Conservation (phyloP, 2,113 vertebrate species). For the Hoplias malabaricus region DNA sequence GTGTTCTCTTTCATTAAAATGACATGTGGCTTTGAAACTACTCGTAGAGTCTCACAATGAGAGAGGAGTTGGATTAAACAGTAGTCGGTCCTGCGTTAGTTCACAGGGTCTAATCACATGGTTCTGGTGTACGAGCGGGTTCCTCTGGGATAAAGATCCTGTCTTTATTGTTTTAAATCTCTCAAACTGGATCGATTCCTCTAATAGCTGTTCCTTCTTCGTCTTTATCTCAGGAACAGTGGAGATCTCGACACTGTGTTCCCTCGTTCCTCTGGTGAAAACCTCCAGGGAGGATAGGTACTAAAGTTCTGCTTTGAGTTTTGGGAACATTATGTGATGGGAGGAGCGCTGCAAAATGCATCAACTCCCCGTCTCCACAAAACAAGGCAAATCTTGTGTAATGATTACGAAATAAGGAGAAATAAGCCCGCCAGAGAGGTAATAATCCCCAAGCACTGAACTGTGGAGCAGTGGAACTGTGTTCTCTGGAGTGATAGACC, state of each 20-base stretch:
- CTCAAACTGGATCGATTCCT: neutral
- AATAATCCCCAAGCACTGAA: neutral
- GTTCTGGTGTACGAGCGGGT: conserved; percentile 1
- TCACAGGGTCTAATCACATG: neutral
- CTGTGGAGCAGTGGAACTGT: no score
- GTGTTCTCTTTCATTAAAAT: neutral
- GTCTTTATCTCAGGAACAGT: conserved; percentile 3
- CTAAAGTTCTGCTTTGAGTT: conserved; percentile 6
- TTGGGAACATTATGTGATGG: conserved; percentile 39
- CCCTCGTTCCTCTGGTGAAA: neutral
- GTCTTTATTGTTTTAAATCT: conserved; percentile 10
- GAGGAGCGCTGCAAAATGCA: neutral
- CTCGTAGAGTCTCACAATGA: conserved; percentile 5
- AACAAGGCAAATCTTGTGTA: conserved; percentile 9
- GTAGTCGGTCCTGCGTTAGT: neutral
- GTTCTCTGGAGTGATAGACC: no score
- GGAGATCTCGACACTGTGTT: conserved; percentile 11
- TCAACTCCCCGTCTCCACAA: neutral
- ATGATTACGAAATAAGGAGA: no score
- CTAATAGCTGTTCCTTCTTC: neutral
- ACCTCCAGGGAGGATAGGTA: conserved; percentile 28
- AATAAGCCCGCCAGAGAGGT: neutral
- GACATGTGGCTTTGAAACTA: neutral
- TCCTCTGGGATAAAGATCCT: neutral
- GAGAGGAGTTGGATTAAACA: neutral